Evolutionary conservation across 2,113 vertebrate genomes (phyloP).

Genomic region (Tor tambroides): DNA sequence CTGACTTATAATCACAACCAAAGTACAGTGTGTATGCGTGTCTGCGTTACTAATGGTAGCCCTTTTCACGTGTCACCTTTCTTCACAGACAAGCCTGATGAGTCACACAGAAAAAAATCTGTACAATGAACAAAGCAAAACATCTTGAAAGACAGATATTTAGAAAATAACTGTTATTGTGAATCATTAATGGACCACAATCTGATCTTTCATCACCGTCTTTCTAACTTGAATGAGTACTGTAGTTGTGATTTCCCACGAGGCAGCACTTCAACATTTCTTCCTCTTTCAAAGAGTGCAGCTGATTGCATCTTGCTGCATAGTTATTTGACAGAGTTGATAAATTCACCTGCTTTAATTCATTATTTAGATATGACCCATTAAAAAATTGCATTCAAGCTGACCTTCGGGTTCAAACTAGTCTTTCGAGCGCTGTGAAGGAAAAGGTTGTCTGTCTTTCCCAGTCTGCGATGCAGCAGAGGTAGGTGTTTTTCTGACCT

Average conservation of each 20-base stretch:
- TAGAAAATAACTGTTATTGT: slow-evolving; percentile 42
- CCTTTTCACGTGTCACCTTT: not conserved
- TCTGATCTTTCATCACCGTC: slow-evolving; percentile 8
- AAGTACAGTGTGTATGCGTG: not conserved
- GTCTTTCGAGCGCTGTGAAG: slow-evolving; percentile 43
- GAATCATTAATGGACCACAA: slow-evolving; percentile 25
- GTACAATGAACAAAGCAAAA: slow-evolving; percentile 20
- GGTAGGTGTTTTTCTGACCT: slow-evolving; percentile 52
- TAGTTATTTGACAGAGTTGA: slow-evolving; percentile 50
- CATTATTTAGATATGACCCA: slow-evolving; percentile 51
- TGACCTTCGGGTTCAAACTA: slow-evolving; percentile 45
- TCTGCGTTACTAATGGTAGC: not conserved
- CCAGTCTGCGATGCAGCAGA: slow-evolving; percentile 42
- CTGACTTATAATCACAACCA: not conserved
- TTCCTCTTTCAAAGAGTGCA: slow-evolving; percentile 1
- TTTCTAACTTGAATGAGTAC: not conserved
- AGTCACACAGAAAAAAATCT: not conserved
- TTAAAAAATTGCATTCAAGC: slow-evolving; percentile 32
- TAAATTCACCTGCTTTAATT: slow-evolving; percentile 51
- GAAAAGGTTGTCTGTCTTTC: slow-evolving; percentile 60
- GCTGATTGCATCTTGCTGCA: slow-evolving; percentile 25
- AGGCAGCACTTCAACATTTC: slow-evolving; percentile 5
- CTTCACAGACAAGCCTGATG: slow-evolving; percentile 9
- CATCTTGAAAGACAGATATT: slow-evolving; percentile 14
- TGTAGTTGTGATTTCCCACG: not conserved